These are phyloP conservation scores for Diadophis punctatus DNA, from an alignment of 2,113 vertebrate genomes.

Conservation along the genomic window DNA sequence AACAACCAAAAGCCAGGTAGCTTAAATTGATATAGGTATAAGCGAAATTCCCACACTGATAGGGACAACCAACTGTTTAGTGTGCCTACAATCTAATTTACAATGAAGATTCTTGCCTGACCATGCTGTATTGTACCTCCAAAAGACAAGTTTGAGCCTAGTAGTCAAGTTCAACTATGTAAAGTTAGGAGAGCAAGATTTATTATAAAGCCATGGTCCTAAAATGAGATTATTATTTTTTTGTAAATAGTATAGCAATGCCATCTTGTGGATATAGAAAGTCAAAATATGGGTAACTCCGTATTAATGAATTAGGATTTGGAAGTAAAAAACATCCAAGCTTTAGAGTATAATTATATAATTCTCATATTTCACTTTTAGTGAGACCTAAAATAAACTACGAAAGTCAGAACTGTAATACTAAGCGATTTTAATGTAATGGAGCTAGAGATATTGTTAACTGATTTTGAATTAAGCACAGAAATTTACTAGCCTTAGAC, in stretches of 20 bases:
- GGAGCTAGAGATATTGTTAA: neutral
- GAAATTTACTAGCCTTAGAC: neutral
- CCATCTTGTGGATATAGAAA: slow-evolving; percentile 13
- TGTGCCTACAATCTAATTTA: neutral
- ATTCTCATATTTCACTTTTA: neutral
- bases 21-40: neutral
- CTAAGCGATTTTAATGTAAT: neutral
- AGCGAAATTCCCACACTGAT: neutral
- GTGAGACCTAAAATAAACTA: neutral
- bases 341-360: neutral
- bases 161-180: neutral
- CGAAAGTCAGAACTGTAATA: neutral
- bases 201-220: neutral
- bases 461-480: neutral
- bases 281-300: neutral
- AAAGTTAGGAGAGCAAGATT: neutral
- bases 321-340: neutral
- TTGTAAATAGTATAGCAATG: neutral
- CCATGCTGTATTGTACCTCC: neutral
- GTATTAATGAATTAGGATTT: neutral
- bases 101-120: neutral
- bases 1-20: neutral
- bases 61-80: neutral
- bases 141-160: neutral
- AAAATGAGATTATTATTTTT: neutral